Evolutionary conservation across 2,113 vertebrate species (phyloP), one percentile per base, ranked within the genome.

Genomic region (Cyprinodon brontotheroides): DNA sequence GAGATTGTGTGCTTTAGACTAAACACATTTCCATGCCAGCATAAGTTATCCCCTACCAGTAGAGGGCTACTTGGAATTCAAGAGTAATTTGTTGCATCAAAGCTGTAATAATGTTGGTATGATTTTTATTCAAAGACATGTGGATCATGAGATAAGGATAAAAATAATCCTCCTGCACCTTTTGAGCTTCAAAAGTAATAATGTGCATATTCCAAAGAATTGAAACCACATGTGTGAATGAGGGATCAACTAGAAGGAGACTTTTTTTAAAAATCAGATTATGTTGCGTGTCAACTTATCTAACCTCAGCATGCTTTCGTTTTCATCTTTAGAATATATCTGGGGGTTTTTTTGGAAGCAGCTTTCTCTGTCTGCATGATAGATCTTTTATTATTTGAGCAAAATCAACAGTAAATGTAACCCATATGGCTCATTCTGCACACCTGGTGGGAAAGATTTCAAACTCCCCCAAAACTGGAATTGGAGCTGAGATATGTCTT

Each of bases 21-120:
- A 87, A 87, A 86, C 37, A 57, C 74, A 79, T 65, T 17, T 77
- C 59, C 17, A 53, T 78, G 78, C 86, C 83, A 87, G 65, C 53
- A 64, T 14, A 20, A 66, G 76, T 78, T 72, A 71, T 82, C 84
- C 29, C 77, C 37, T 57, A 74, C 61, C 78, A 83, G 85, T 57
- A 57, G 14, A 3, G 50, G 50, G 50, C 50, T n/a, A n/a, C 17
- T 53, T 9, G 50, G 50, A 57, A n/a, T 57, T n/a, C 50, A 86
- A 68, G 83, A 86, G 73, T 60, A 65, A 64, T 78, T 65, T 63
- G 61, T 22, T 60, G 62, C 61, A 69, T 61, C 65, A 43, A 80
- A 72, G 69, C 22, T 57, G 11, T 81, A 66, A 72, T 17, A 53
- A 61, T 72, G 75, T 82, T 73, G 72, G 47, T n/a, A 48, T 15